Percentiles rank a stretch among this genome's conserved stretches.
Conservation (phyloP, 2,888 invertebrate genomes). For the Dasypogon diadema region DNA sequence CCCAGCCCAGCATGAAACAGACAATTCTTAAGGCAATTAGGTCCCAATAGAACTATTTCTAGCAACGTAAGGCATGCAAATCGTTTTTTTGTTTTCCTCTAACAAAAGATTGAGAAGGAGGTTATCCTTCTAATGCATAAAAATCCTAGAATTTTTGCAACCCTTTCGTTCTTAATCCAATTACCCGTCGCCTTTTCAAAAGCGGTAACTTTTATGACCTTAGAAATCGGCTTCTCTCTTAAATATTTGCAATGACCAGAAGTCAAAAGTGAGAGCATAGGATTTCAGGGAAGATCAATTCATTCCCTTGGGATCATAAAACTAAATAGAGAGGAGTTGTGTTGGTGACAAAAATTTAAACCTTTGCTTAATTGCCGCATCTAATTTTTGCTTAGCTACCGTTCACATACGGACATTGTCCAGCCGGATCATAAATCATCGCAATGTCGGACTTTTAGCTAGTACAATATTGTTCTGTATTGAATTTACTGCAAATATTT, state of each 20-base stretch:
- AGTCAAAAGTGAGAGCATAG: not conserved
- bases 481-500: conserved; percentile 23
- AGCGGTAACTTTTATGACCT: conserved; percentile 21
- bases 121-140: conserved; percentile 50
- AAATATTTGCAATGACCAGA: conserved; percentile 24
- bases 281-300: not conserved
- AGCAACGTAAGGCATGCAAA: conserved; percentile 42
- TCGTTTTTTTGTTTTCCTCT: not conserved
- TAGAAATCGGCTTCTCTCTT: not conserved
- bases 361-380: conserved; percentile 25
- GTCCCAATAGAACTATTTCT: not conserved
- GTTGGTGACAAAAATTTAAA: conserved; percentile 27
- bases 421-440: conserved; percentile 33
- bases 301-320: conserved; percentile 11
- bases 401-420: not conserved
- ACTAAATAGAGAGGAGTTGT: conserved; percentile 34
- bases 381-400: conserved; percentile 31
- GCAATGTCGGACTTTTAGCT: not conserved
- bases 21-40: not conserved
- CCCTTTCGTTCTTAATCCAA: conserved; percentile 40
- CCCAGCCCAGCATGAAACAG: not conserved
- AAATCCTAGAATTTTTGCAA: conserved; percentile 48
- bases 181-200: not conserved
- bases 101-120: conserved; percentile 40
- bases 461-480: not conserved